A percentile compares a stretch with the other conserved stretches of the same genome.
phyloP scores from a whole-genome alignment of 1,140 invertebrate genomes.

The Drosophila pectinifera region DNA sequence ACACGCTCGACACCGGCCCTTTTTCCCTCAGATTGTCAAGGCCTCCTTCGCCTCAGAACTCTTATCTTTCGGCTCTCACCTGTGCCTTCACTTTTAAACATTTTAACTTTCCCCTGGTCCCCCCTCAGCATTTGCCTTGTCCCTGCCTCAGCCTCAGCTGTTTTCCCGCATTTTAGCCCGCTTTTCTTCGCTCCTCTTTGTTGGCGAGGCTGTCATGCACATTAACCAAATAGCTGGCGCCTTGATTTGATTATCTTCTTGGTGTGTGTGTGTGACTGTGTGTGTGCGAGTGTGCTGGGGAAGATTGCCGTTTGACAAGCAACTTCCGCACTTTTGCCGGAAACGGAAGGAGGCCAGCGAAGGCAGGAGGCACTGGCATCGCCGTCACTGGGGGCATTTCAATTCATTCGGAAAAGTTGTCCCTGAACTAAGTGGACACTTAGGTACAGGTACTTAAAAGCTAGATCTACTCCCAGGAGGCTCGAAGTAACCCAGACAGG shows the following conservation, averaged over 20 bases:
- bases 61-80: slow-evolving; percentile 72
- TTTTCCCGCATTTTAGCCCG: slow-evolving; percentile 1
- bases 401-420: slow-evolving; percentile 44
- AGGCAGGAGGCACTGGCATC: background rate
- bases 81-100: slow-evolving; percentile 68
- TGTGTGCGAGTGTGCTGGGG: slow-evolving; percentile 20
- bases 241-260: slow-evolving; percentile 82
- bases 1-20: slow-evolving; percentile 12
- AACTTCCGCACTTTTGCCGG: slow-evolving; percentile 62
- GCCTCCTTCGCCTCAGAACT: slow-evolving; percentile 15
- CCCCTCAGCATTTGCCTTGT: background rate
- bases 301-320: slow-evolving; percentile 75
- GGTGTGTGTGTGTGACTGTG: slow-evolving; percentile 14
- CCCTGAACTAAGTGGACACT: slow-evolving; percentile 45
- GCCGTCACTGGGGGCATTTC: slow-evolving; percentile 12
- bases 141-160: background rate
- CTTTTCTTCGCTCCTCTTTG: slow-evolving; percentile 22
- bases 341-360: slow-evolving; percentile 17
- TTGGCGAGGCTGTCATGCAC: slow-evolving; percentile 68
- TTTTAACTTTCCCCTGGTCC: slow-evolving; percentile 49
- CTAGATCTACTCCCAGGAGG: background rate
- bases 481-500: slow-evolving; percentile 2
- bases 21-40: background rate
- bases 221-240: slow-evolving; percentile 83
- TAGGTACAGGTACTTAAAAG: slow-evolving; percentile 46